Evolutionary conservation across 64 coral and sea anemone species (phyloP).

Genomic region (Porites australiensis): DNA sequence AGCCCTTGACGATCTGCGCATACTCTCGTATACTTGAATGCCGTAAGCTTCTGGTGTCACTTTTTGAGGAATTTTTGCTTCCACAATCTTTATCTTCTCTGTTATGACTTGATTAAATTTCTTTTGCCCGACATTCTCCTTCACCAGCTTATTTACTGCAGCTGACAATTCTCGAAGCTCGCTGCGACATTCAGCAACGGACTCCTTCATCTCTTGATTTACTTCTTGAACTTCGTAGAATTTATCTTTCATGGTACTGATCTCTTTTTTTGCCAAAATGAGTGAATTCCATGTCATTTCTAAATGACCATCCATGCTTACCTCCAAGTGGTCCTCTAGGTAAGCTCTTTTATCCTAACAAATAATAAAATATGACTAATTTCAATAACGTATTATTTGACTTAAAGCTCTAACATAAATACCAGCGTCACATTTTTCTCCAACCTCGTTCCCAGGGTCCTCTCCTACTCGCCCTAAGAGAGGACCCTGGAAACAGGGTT

Average conservation of each 20-base stretch:
- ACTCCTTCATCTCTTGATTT: too few species aligned
- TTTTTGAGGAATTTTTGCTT: too few species aligned
- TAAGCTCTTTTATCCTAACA: conserved; percentile 43
- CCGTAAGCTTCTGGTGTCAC: too few species aligned
- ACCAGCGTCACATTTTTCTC: too few species aligned
- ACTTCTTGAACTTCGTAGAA: neutral
- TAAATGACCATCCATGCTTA: conserved; percentile 22
- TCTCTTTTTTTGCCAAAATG: neutral
- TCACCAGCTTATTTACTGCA: neutral
- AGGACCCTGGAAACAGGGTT: too few species aligned
- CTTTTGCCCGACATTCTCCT: neutral
- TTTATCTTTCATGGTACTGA: conserved; percentile 20
- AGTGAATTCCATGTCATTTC: neutral
- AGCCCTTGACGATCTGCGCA: too few species aligned
- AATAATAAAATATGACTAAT: neutral
- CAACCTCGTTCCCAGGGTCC: too few species aligned
- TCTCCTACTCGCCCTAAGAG: too few species aligned
- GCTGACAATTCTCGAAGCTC: conserved; percentile 24
- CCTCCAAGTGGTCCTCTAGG: neutral
- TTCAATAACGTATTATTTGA: too few species aligned
- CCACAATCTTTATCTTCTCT: neutral
- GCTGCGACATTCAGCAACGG: neutral
- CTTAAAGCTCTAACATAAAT: too few species aligned
- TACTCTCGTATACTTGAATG: too few species aligned
- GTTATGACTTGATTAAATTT: neutral